phyloP scores from a whole-genome alignment of 2,797 vertebrate genomes.

The Phrynocephalus guinanensis region DNA sequence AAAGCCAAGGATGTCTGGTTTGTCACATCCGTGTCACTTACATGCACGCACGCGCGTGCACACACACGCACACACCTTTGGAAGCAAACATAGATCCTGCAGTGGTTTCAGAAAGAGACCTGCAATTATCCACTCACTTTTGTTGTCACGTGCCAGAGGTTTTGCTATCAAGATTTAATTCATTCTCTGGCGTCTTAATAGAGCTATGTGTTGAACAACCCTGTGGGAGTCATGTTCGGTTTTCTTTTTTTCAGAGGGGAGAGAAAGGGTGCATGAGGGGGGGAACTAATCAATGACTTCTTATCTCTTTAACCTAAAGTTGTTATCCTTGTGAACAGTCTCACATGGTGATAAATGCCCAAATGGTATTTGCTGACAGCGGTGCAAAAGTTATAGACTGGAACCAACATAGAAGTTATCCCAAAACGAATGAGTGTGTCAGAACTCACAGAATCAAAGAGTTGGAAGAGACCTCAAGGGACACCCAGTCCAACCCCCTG shows the following conservation, averaged over 20 bases:
- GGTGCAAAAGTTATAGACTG: slow-evolving; percentile 6
- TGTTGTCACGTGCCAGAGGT: accelerated
- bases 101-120: background rate
- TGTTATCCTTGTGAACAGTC: background rate
- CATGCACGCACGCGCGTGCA: background rate
- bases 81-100: slow-evolving; percentile 15
- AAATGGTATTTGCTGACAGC: slow-evolving; percentile 10
- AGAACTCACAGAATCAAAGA: too few species aligned
- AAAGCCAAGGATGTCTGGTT: slow-evolving; percentile 45
- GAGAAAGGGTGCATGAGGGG: background rate
- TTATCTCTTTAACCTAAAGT: background rate
- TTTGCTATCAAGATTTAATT: accelerated
- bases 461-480: too few species aligned
- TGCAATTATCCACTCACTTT: accelerated
- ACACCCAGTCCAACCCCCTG: too few species aligned
- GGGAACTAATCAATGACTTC: background rate
- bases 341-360: accelerated
- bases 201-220: background rate
- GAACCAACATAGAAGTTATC: slow-evolving; percentile 1
- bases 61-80: background rate
- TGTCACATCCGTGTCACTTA: background rate
- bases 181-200: background rate
- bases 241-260: background rate
- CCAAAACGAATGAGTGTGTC: background rate
- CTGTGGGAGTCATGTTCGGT: background rate